Evolutionary conservation across 2,113 vertebrate species (phyloP).

Genomic region (Circaetus gallicus): DNA sequence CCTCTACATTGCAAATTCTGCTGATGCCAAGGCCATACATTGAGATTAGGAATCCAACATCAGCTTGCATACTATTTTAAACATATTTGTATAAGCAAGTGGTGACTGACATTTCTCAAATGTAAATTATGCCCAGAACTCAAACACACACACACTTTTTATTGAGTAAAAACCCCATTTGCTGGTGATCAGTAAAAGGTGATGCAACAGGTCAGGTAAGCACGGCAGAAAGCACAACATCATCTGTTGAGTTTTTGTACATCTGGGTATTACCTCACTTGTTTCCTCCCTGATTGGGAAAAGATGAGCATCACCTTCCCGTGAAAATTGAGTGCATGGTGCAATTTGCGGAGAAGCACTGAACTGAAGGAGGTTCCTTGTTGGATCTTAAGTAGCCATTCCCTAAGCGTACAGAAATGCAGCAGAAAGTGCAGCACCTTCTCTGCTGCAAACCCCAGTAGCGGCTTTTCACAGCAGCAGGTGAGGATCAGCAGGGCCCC

Average conservation of each 20-base stretch:
- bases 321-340: fast-evolving
- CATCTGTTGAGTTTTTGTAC: fast-evolving
- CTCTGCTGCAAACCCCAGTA: background rate
- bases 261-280: background rate
- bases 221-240: background rate
- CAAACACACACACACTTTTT: no score
- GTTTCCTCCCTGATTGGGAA: background rate
- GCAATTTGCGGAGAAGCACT: background rate
- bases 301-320: no score
- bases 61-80: background rate
- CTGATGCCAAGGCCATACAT: background rate
- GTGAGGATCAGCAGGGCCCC: background rate
- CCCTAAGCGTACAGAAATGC: background rate
- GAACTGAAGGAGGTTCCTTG: background rate
- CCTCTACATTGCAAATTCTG: background rate
- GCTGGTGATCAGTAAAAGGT: background rate
- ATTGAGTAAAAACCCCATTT: background rate
- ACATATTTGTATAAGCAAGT: background rate
- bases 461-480: no score
- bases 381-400: fast-evolving
- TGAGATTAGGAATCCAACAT: background rate
- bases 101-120: no score
- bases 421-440: background rate
- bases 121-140: background rate
- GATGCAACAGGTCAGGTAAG: background rate